Percentiles rank a stretch among this genome's conserved stretches.
Conservation (phyloP, 2,797 vertebrate species). For the Coccyzus lansbergi region DNA sequence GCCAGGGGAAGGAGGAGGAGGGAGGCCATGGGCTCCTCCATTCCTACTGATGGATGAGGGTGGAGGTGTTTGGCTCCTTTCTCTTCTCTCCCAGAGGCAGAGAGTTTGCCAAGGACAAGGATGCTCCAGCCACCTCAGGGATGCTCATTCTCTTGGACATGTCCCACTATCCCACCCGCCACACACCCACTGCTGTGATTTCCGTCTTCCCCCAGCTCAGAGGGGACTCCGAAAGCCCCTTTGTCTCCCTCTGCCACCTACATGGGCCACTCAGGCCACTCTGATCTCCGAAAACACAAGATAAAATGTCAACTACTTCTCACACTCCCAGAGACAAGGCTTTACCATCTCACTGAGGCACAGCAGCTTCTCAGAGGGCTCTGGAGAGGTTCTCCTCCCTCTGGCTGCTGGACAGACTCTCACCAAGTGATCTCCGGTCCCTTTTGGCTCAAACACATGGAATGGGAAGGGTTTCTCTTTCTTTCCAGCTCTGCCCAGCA, state of each 20-base stretch:
- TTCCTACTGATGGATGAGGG: background rate
- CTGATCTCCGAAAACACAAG: background rate
- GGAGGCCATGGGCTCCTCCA: background rate
- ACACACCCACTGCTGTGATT: background rate
- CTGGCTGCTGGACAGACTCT: background rate
- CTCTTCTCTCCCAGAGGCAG: background rate
- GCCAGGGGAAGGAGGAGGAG: constrained; percentile 1
- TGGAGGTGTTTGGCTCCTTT: background rate
- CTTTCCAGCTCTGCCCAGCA: background rate
- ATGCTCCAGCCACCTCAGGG: background rate
- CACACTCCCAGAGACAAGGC: background rate
- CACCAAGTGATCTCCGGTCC: background rate
- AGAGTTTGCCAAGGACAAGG: background rate
- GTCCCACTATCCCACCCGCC: background rate
- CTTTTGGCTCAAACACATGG: background rate
- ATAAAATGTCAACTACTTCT: background rate
- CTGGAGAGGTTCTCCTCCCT: background rate
- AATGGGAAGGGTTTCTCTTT: background rate
- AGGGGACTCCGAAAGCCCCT: background rate
- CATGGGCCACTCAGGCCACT: background rate
- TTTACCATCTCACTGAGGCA: background rate
- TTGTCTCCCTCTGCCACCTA: background rate
- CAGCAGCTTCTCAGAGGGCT: background rate
- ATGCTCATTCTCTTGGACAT: background rate
- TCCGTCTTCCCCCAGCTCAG: background rate